Evolutionary conservation across 1,140 invertebrate species (phyloP), one percentile per base, ranked within the genome.

Genomic region (Homarus americanus): DNA sequence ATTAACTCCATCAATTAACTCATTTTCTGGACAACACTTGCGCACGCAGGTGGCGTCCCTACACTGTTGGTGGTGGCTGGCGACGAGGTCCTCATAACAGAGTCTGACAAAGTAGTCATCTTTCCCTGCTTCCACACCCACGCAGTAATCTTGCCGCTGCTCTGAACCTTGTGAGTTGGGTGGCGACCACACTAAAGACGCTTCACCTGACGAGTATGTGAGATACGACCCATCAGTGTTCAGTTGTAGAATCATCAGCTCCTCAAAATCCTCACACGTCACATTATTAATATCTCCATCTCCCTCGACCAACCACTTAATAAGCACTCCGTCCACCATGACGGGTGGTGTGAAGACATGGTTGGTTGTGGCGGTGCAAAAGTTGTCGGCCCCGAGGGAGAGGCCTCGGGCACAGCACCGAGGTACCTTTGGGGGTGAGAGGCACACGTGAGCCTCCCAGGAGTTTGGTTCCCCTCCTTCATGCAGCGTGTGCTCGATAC

Each of bases 11-110:
- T 28, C 9, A 20, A 82, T 82, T 10, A 82, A 20, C 28, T 82
- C 12, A 20, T 20, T n/a, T 36, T 82, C 79, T 24, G 79, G 79
- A 82, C 79, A 82, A 82, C 79, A 82, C 12, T 82, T 82, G 1
- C 79, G 79, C 17, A 82, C 79, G 28, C 79, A 82, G n/a, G 79
- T 63, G 53, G 12, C 53, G 17, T 53, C 32, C 24, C 44, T 80
- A 34, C 78, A 80, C 44, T 40, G 78, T 5, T n/a, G 36, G 10
- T 80, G 2, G 40, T 80, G 44, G 32, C 17, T 63, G 53, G 79
- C 79, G 24, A 12, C 20, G 32, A 20, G 79, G 49, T 82, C 79
- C n/a, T 82, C 28, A 32, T 82, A 82, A 38, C 79, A 82, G 49
- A 63, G 15, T 44, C 34, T 63, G 5, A 44, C 79, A 63, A 36